These are phyloP conservation scores for Prolemur simus DNA, from an alignment of 2,113 vertebrate genomes.

Conservation along the genomic window DNA sequence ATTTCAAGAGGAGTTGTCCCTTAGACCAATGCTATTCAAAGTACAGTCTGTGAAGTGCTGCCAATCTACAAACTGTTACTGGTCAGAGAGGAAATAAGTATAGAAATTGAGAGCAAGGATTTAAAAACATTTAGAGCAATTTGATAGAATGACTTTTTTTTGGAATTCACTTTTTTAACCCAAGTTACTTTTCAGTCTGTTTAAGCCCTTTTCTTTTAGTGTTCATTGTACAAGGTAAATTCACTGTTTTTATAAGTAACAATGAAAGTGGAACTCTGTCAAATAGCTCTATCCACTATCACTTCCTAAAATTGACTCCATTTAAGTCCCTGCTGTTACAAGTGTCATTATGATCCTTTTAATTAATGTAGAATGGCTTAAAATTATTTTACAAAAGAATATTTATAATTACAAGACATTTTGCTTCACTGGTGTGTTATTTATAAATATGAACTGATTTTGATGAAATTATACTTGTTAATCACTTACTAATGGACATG, in stretches of 20 bases:
- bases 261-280: background rate
- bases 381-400: background rate
- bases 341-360: background rate
- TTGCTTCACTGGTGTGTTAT: slow-evolving; percentile 20
- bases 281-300: background rate
- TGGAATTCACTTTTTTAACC: background rate
- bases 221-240: background rate
- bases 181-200: background rate
- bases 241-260: background rate
- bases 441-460: slow-evolving; percentile 29
- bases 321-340: background rate
- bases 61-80: background rate
- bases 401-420: background rate
- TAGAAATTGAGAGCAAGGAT: background rate
- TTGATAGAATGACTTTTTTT: background rate
- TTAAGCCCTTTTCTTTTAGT: slow-evolving; percentile 17
- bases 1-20: background rate
- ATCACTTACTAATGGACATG: background rate
- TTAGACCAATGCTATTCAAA: background rate
- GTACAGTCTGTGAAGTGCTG: background rate
- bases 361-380: slow-evolving; percentile 20
- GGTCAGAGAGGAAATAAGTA: background rate
- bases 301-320: background rate
- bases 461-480: background rate
- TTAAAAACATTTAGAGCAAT: background rate